Percentiles rank a stretch among this genome's conserved stretches.
Evolutionary conservation across 2,888 invertebrate genomes (phyloP).

Genomic region (Beris morrisii): DNA sequence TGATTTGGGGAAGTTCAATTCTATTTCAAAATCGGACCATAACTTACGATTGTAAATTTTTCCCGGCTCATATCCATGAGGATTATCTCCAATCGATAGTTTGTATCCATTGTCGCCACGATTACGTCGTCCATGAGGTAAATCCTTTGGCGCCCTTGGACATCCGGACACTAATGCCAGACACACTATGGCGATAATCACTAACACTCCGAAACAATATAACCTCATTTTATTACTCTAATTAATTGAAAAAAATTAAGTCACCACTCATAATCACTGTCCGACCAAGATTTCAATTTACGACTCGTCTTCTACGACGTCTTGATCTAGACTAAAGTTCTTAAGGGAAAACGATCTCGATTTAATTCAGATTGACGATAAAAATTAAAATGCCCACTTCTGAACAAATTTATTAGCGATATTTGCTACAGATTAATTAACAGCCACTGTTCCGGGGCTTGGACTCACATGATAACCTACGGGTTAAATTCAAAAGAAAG

Average conservation of each 20-base stretch:
- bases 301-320: not conserved
- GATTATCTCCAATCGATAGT: slow-evolving; percentile 76
- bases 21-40: too few species aligned
- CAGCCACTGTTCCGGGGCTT: too few species aligned
- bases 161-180: slow-evolving; percentile 42
- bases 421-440: too few species aligned
- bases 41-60: slow-evolving; percentile 75
- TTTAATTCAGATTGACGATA: slow-evolving; percentile 1
- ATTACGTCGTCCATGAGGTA: slow-evolving; percentile 59
- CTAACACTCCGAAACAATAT: not conserved
- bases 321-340: slow-evolving; percentile 8
- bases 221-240: slow-evolving; percentile 1
- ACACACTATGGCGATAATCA: slow-evolving; percentile 1
- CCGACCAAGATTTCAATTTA: too few species aligned
- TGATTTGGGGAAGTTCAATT: too few species aligned
- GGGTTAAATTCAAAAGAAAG: too few species aligned
- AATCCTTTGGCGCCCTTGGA: slow-evolving; percentile 51
- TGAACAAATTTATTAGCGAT: too few species aligned
- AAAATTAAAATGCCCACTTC: too few species aligned
- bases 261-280: too few species aligned
- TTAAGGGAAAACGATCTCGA: slow-evolving; percentile 9
- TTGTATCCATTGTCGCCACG: slow-evolving; percentile 86
- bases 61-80: slow-evolving; percentile 80
- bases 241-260: too few species aligned
- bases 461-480: too few species aligned